phyloP scores from a whole-genome alignment of 2,888 invertebrate species.

The Gonocerus acuteangulatus region DNA sequence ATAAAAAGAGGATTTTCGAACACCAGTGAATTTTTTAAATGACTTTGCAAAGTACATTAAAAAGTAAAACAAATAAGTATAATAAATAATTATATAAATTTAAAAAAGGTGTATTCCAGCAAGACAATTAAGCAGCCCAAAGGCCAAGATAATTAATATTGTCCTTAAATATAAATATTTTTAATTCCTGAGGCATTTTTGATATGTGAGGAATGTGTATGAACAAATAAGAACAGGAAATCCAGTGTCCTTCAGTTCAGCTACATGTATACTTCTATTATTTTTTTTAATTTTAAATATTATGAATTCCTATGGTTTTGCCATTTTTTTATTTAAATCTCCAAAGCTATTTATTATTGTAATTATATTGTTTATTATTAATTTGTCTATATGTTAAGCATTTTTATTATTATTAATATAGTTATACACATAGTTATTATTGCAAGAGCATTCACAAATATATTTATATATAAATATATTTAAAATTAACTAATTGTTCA shows the following conservation, averaged over 20 bases:
- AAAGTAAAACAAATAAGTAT: no score
- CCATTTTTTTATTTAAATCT: constrained; percentile 23
- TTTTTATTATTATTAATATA: constrained; percentile 28
- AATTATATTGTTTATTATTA: constrained; percentile 31
- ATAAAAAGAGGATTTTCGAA: no score
- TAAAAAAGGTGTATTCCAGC: no score
- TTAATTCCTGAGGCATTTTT: constrained; percentile 15
- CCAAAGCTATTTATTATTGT: constrained; percentile 33
- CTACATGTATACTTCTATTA: constrained; percentile 2
- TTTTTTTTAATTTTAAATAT: constrained; percentile 15
- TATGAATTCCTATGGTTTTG: constrained; percentile 18
- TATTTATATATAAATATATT: constrained; percentile 33
- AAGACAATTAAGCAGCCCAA: constrained; percentile 8
- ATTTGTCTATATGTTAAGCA: constrained; percentile 19
- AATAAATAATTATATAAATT: no score
- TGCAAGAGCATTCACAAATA: constrained; percentile 35
- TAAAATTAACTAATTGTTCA: constrained; percentile 33
- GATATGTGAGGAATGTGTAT: constrained; percentile 3
- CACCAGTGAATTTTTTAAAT: no score
- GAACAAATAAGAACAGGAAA: not conserved
- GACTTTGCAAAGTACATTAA: no score
- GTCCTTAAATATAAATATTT: constrained; percentile 11
- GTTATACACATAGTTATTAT: constrained; percentile 33
- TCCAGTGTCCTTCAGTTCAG: constrained; percentile 20
- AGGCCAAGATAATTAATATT: constrained; percentile 21